Percentiles rank a stretch among this genome's conserved stretches.
Evolutionary conservation across 2,888 invertebrate genomes (phyloP).

Genomic region (Chydorus sphaericus): DNA sequence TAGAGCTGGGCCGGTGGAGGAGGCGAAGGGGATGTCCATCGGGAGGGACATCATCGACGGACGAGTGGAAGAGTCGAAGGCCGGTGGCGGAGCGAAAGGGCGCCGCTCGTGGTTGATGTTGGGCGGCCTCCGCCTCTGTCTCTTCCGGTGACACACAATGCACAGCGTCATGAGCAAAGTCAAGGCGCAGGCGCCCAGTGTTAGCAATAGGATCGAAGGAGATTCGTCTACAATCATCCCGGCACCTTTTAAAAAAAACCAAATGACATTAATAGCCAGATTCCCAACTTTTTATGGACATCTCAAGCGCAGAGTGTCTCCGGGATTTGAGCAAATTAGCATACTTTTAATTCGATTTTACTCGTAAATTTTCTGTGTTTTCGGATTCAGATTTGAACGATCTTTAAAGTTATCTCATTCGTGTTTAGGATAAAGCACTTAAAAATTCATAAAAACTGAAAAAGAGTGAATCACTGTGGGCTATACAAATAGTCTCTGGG

Average conservation of each 20-base stretch:
- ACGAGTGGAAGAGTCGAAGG: background rate
- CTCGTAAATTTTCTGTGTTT: too few species aligned
- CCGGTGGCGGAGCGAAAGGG: conserved; percentile 7
- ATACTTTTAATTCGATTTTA: too few species aligned
- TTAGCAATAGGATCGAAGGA: background rate
- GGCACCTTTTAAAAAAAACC: background rate
- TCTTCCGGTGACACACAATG: conserved; percentile 40
- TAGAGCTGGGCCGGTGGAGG: conserved; percentile 13
- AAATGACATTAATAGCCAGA: too few species aligned
- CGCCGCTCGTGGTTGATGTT: background rate
- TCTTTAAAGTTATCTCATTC: too few species aligned
- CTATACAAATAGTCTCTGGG: too few species aligned
- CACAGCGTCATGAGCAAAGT: conserved; percentile 31
- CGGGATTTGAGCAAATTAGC: too few species aligned
- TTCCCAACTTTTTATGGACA: too few species aligned
- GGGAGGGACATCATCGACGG: background rate
- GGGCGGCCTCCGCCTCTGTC: conserved; percentile 20
- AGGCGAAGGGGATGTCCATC: conserved; percentile 7
- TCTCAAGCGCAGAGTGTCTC: too few species aligned
- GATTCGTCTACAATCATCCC: background rate
- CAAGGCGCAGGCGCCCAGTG: conserved; percentile 21
- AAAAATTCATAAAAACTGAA: too few species aligned
- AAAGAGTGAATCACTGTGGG: too few species aligned
- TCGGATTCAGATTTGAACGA: too few species aligned
- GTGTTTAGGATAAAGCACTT: too few species aligned